Evolutionary conservation across 1,140 invertebrate genomes (phyloP), one percentile per base, ranked within the genome.

Genomic region (Lepidostoma basale): DNA sequence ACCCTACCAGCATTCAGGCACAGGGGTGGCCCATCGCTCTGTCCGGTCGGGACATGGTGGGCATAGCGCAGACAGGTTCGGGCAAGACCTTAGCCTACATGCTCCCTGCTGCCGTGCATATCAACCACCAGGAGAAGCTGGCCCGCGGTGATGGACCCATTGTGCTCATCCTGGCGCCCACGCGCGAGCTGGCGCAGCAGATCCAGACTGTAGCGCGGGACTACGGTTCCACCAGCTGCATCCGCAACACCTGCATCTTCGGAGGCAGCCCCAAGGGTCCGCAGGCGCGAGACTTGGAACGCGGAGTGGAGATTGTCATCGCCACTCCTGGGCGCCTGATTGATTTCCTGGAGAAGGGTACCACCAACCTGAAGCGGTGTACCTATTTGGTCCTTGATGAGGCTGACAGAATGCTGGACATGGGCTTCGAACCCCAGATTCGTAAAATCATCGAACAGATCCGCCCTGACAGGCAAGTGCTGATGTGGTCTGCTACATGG

Each of bases 401-500:
- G 82, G 98, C 91, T 30, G 92, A 93, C 77, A 82, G 91, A 47
- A 93, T 93, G 91, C 77, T 93, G 23, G 92, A 93, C 79, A 99
- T 99, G 98, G 98, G 98, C 56, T 99, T 99, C 78, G 98, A 99
- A 79, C 98, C 98, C 0, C 98, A 99, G 80, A 99, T 99, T 76
- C 86, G 97, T 36, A 98, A 98, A 79, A 99, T 99, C 69, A 92
- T 99, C 68, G 92, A 96, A 76, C 96, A 99, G 78, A 97, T 99
- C 74, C 86, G 91, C 75, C 95, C 95, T 3, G 95, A 98, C 77
- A 86, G 96, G 45, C 97, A 98, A 82, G 95, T 96, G 2, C 84
- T 98, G 2, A 99, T 99, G 97, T 99, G 97, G 95, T 97, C 94
- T 45, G 97, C 97, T n/a, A 99, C 97, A 5, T 99, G 97, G 97